phyloP scores from a whole-genome alignment of 2,113 vertebrate species.

The Rynchops niger region DNA sequence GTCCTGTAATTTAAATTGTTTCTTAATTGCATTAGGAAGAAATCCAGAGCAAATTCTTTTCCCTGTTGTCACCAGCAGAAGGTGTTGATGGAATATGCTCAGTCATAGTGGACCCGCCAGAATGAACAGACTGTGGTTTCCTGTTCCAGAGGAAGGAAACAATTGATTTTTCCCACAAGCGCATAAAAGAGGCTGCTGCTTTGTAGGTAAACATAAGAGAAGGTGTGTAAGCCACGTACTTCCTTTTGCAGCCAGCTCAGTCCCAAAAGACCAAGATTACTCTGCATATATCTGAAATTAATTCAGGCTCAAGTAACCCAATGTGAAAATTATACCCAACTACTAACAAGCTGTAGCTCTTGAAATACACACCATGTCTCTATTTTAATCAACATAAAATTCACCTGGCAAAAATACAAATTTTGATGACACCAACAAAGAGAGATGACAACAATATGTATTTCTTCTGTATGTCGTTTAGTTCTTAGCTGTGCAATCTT shows the following conservation, averaged over 20 bases:
- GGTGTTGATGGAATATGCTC: background rate
- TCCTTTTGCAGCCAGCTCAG: background rate
- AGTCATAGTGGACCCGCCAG: background rate
- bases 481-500: background rate
- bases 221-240: slow-evolving; percentile 14
- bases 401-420: background rate
- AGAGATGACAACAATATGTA: background rate
- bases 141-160: slow-evolving; percentile 35
- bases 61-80: background rate
- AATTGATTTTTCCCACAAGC: slow-evolving; percentile 9
- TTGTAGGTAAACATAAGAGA: slow-evolving; percentile 11
- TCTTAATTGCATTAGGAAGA: background rate
- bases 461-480: background rate
- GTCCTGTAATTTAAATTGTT: background rate
- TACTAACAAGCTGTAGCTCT: background rate
- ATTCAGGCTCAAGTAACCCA: background rate
- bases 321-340: background rate
- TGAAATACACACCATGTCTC: background rate
- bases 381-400: background rate
- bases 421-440: background rate
- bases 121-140: slow-evolving; percentile 41
- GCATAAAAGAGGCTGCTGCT: background rate
- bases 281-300: background rate
- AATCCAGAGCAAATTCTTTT: background rate
- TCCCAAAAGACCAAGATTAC: background rate